A percentile compares a stretch with the other conserved stretches of the same genome.
These are phyloP conservation scores for Adelges cooleyi DNA, from an alignment of 1,140 invertebrate genomes.

Conservation along the genomic window DNA sequence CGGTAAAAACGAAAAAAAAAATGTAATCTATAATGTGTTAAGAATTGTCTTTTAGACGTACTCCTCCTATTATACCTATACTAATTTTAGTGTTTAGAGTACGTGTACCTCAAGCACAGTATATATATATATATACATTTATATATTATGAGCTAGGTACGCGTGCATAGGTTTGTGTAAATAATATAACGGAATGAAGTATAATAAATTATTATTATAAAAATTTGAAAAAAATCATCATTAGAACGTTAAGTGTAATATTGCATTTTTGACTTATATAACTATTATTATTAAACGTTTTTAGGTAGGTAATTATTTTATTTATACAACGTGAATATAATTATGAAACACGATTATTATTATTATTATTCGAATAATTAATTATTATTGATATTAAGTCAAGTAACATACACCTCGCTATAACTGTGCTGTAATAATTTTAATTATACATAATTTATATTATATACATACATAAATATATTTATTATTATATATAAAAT, in stretches of 20 bases:
- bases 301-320: constrained; percentile 27
- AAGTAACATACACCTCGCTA: constrained; percentile 28
- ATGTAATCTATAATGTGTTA: no score
- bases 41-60: neutral
- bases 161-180: constrained; percentile 21
- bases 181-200: constrained; percentile 9
- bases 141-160: no score
- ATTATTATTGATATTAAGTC: constrained; percentile 29
- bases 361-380: neutral
- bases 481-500: constrained; percentile 1
- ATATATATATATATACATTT: neutral
- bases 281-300: constrained; percentile 21
- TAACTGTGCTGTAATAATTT: constrained; percentile 28
- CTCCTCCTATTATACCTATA: no score
- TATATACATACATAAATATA: neutral
- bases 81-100: constrained; percentile 7
- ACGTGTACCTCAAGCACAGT: neutral
- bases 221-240: constrained; percentile 12
- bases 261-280: constrained; percentile 17
- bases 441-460: constrained; percentile 15
- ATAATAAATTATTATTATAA: neutral
- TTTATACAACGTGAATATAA: no score
- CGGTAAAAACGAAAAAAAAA: neutral
- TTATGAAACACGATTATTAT: neutral
- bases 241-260: constrained; percentile 24